A percentile compares a stretch with the other conserved stretches of the same genome.
Conservation (phyloP, 2,113 vertebrate genomes). For the Malurus cyaneus region DNA sequence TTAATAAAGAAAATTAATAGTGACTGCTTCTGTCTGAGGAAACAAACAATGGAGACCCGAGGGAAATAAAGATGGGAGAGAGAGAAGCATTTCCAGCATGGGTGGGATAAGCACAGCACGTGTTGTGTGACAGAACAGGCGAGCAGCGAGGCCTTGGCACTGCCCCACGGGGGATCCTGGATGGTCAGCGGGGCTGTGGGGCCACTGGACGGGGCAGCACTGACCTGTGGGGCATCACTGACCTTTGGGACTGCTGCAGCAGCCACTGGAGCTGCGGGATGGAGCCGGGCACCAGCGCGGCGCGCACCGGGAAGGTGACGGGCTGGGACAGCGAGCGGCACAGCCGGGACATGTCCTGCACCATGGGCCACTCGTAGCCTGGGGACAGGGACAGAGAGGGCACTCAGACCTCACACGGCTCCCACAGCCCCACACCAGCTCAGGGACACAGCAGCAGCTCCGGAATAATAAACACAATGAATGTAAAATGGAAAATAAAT, state of each 20-base stretch:
- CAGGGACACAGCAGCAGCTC: no score
- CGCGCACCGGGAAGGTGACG: not conserved
- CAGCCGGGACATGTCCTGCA: not conserved
- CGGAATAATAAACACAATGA: no score
- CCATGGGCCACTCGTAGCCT: not conserved
- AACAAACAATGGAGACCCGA: not conserved
- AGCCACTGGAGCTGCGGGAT: not conserved
- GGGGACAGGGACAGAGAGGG: not conserved
- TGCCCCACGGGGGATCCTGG: not conserved
- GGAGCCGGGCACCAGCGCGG: not conserved
- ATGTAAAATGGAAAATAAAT: not conserved
- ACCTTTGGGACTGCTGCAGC: not conserved
- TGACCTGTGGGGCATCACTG: not conserved
- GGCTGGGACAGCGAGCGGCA: not conserved
- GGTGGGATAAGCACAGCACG: accelerated
- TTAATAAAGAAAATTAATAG: not conserved
- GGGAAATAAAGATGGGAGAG: not conserved
- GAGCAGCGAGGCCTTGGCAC: not conserved
- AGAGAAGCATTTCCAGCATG: accelerated
- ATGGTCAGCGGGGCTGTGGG: no score
- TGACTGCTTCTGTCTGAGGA: not conserved
- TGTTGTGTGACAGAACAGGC: accelerated
- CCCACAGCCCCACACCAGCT: not conserved
- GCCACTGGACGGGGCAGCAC: no score
- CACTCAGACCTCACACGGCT: not conserved